Evolutionary conservation across 2,888 invertebrate genomes (phyloP).

Genomic region (Reticulitermes lucifugus): DNA sequence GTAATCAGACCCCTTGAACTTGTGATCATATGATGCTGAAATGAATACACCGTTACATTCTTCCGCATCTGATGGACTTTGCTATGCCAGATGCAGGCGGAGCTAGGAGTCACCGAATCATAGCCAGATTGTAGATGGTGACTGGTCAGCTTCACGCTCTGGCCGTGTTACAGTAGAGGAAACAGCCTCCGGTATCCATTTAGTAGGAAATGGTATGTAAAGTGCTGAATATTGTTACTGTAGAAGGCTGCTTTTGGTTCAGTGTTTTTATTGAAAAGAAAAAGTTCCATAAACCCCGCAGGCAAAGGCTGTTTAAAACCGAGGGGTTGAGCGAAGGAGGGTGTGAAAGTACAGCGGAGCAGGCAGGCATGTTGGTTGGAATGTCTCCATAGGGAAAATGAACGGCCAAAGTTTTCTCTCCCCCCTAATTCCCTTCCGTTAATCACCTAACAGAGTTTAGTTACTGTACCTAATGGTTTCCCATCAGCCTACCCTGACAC

Average conservation of each 20-base stretch:
- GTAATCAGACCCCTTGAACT: too few relatives aligned
- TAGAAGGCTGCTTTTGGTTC: not conserved
- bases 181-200: too few relatives aligned
- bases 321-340: not conserved
- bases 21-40: too few relatives aligned
- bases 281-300: not conserved
- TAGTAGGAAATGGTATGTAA: too few relatives aligned
- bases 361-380: slow-evolving; percentile 13
- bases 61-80: too few relatives aligned
- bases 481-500: not conserved
- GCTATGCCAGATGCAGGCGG: too few relatives aligned
- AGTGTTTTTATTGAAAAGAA: not conserved
- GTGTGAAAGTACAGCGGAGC: slow-evolving; percentile 4
- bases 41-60: too few relatives aligned
- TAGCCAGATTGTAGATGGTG: too few relatives aligned
- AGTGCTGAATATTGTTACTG: not conserved
- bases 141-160: too few relatives aligned
- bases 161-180: too few relatives aligned
- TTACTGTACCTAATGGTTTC: slow-evolving; percentile 30
- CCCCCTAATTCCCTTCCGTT: not conserved
- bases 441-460: slow-evolving; percentile 32
- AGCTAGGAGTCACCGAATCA: too few relatives aligned
- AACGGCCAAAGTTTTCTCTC: slow-evolving; percentile 26
- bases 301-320: slow-evolving; percentile 26
- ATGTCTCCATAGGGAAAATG: slow-evolving; percentile 32